Evolutionary conservation across 2,113 vertebrate species (phyloP), one percentile per base, ranked within the genome.

Genomic region (Sinocyclocheilus rhinocerous): DNA sequence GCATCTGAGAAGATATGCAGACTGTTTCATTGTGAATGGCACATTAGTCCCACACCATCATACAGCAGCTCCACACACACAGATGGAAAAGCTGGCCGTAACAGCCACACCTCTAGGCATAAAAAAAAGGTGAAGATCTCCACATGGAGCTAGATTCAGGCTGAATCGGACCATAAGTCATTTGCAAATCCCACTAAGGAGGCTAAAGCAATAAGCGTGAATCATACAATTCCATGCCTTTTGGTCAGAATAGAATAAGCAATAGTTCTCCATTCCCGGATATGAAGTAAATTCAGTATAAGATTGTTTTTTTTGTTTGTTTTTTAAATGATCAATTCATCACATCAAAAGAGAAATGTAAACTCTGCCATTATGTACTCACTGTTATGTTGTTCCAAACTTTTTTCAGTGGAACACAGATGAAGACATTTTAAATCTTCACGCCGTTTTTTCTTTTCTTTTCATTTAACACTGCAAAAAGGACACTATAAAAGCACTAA

Each of bases 41-140:
- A 63, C 84, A 89, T 85, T 78, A 90, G 78, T 89, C 83, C 79
- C 72, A 76, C 85, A 33, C 73, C 63, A 75, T 89, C 85, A 87
- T 81, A 67, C 81, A 79, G 77, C 83, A 78, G 82, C 85, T 87
- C 61, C 59, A 50, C 85, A 69, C 67, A 63, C 42, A 45, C 85
- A 84, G 82, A 86, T 57, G 87, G 87, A 84, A 87, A 89, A 88
- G 61, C 50, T 78, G 13, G 12, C 55, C 16, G 9, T 61, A 76
- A 65, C 22, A 80, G 75, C 84, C 84, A 59, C 86, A 72, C 81
- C 75, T 76, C 81, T 83, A 84, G 83, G 61, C 83, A 77, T 76
- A 24, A 24, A 84, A 63, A 63, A 75, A 39, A 59, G 16, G 73
- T 75, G 65, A 70, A 87, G 39, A 79, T 55, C 73, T 84, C 39